phyloP scores from a whole-genome alignment of 2,113 vertebrate species.

The Carlito syrichta region DNA sequence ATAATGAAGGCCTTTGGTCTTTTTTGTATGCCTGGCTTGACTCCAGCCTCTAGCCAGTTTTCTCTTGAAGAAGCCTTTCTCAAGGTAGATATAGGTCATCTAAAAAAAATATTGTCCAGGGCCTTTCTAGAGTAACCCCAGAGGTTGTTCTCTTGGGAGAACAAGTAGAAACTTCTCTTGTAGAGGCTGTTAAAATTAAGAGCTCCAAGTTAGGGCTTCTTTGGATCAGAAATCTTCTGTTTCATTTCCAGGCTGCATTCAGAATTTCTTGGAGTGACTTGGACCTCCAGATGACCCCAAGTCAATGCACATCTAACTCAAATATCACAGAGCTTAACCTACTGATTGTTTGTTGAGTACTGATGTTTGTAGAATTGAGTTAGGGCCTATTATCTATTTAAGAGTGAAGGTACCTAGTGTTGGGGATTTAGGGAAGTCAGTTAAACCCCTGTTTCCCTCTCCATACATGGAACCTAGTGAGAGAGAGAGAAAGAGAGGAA shows the following conservation, averaged over 20 bases:
- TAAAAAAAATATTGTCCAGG: neutral
- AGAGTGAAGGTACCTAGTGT: neutral
- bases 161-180: too few species aligned
- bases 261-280: neutral
- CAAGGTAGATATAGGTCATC: neutral
- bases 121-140: neutral
- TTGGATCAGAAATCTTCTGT: neutral
- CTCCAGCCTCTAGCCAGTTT: neutral
- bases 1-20: too few species aligned
- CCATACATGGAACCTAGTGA: neutral
- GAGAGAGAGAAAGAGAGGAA: neutral
- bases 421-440: neutral
- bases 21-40: neutral
- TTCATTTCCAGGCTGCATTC: neutral
- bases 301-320: accelerated
- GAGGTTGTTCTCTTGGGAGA: accelerated
- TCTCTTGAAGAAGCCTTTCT: neutral
- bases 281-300: neutral
- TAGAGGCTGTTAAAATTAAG: neutral
- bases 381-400: neutral
- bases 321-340: accelerated
- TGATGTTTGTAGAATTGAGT: neutral
- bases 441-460: neutral
- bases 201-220: neutral
- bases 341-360: accelerated